Conservation (phyloP, 2,888 invertebrate genomes). For the Amblyteles armatorius region DNA sequence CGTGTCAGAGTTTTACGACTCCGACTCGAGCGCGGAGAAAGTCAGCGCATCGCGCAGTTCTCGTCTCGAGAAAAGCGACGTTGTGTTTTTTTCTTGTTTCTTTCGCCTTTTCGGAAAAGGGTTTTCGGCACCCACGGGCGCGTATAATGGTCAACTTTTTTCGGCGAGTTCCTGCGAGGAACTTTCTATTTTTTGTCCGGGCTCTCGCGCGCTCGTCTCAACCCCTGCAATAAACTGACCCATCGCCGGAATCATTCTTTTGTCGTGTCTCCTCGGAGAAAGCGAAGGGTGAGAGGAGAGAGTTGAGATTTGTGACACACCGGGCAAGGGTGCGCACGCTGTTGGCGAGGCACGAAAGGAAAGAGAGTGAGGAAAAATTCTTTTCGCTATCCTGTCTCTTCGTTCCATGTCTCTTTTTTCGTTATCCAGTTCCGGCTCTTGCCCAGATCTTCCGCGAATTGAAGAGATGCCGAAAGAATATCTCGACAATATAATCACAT, state of each 20-base stretch:
- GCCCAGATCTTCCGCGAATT: slow-evolving; percentile 4
- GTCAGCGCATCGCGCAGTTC: slow-evolving; percentile 68
- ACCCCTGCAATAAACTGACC: slow-evolving; percentile 82
- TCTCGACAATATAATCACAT: not conserved
- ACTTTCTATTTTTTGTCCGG: slow-evolving; percentile 78
- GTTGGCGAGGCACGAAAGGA: slow-evolving; percentile 47
- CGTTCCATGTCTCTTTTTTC: slow-evolving; percentile 10
- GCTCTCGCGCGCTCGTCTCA: slow-evolving; percentile 71
- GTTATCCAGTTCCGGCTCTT: not conserved
- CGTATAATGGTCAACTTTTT: slow-evolving; percentile 71
- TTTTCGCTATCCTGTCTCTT: slow-evolving; percentile 26
- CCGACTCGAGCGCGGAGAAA: slow-evolving; percentile 75
- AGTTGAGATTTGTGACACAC: slow-evolving; percentile 72
- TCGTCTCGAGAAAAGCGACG: slow-evolving; percentile 57
- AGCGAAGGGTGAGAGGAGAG: slow-evolving; percentile 73
- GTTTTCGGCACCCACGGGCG: slow-evolving; percentile 71
- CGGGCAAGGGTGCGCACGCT: slow-evolving; percentile 64
- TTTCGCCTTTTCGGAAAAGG: slow-evolving; percentile 73
- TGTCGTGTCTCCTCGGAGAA: slow-evolving; percentile 75
- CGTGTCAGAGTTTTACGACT: slow-evolving; percentile 78
- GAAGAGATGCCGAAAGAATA: not conserved
- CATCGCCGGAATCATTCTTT: slow-evolving; percentile 74
- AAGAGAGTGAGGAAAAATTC: slow-evolving; percentile 33
- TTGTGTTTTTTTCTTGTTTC: slow-evolving; percentile 54
- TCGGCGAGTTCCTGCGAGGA: slow-evolving; percentile 64